Conservation (phyloP, 1,140 invertebrate species). For the Coptotermes formosanus region DNA sequence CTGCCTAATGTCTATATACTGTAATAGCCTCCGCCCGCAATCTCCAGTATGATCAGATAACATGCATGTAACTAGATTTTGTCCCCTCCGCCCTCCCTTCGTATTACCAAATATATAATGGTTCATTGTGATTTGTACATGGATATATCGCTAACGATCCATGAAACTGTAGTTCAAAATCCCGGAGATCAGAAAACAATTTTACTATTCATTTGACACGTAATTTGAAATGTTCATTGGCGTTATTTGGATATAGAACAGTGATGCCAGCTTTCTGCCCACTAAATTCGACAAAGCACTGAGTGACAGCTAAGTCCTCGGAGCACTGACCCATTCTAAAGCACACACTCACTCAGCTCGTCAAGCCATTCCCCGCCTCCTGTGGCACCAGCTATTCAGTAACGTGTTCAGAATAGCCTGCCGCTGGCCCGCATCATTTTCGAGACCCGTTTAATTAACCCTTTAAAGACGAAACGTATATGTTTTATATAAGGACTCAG, state of each 20-base stretch:
- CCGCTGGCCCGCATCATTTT: too few relatives aligned
- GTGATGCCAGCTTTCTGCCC: not conserved
- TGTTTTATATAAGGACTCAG: too few relatives aligned
- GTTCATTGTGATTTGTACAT: not conserved
- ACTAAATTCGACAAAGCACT: too few relatives aligned
- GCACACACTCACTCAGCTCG: too few relatives aligned
- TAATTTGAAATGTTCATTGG: not conserved
- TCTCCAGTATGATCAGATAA: not conserved
- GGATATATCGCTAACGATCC: not conserved
- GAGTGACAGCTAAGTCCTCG: too few relatives aligned
- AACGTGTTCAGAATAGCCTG: too few relatives aligned
- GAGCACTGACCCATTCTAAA: too few relatives aligned
- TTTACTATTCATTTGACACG: not conserved
- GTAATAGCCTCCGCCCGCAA: not conserved
- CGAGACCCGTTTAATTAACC: too few relatives aligned
- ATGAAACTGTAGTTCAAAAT: not conserved
- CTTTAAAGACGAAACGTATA: too few relatives aligned
- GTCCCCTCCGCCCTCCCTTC: not conserved
- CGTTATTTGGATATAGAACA: not conserved
- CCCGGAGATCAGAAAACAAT: not conserved
- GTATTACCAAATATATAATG: too few relatives aligned
- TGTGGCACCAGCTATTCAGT: too few relatives aligned
- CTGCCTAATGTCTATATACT: not conserved
- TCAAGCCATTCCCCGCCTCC: too few relatives aligned
- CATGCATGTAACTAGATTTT: slow-evolving; percentile 6